phyloP scores from a whole-genome alignment of 2,888 invertebrate genomes.

The Drosophila quinaria region DNA sequence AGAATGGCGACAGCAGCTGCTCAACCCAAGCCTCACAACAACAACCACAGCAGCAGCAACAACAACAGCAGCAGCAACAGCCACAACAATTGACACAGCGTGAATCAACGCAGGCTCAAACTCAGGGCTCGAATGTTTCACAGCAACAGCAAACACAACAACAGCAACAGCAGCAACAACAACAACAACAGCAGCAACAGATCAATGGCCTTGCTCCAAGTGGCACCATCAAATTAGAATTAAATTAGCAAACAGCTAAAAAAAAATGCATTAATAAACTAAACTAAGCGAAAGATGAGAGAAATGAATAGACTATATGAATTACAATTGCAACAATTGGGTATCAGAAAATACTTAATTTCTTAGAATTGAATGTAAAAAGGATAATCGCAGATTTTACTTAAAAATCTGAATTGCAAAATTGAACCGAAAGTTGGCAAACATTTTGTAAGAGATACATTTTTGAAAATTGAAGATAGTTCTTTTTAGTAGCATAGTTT shows the following conservation, averaged over 20 bases:
- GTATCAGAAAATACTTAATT: neutral
- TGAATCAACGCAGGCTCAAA: slow-evolving; percentile 41
- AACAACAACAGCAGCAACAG: slow-evolving; percentile 65
- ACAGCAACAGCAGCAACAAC: slow-evolving; percentile 40
- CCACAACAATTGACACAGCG: slow-evolving; percentile 17
- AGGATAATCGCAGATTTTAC: no score
- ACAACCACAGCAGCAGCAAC: slow-evolving; percentile 85
- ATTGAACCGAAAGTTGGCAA: neutral
- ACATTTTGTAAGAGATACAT: neutral
- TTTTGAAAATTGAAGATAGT: no score
- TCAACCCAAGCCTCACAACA: slow-evolving; percentile 50
- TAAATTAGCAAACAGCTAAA: slow-evolving; percentile 57
- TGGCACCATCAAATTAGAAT: slow-evolving; percentile 56
- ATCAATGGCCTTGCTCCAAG: slow-evolving; percentile 76
- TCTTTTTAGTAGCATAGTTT: no score
- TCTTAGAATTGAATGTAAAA: no score
- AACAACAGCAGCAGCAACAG: slow-evolving; percentile 85
- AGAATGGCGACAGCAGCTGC: slow-evolving; percentile 38
- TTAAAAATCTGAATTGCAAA: no score
- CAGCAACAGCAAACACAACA: slow-evolving; percentile 43
- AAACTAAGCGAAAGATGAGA: slow-evolving; percentile 47
- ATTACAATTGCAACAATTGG: neutral
- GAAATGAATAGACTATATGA: neutral
- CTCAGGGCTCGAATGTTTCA: slow-evolving; percentile 37
- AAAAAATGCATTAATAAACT: slow-evolving; percentile 56